These are phyloP conservation scores for Phortica okadai DNA, from an alignment of 2,888 invertebrate species.

Conservation along the genomic window DNA sequence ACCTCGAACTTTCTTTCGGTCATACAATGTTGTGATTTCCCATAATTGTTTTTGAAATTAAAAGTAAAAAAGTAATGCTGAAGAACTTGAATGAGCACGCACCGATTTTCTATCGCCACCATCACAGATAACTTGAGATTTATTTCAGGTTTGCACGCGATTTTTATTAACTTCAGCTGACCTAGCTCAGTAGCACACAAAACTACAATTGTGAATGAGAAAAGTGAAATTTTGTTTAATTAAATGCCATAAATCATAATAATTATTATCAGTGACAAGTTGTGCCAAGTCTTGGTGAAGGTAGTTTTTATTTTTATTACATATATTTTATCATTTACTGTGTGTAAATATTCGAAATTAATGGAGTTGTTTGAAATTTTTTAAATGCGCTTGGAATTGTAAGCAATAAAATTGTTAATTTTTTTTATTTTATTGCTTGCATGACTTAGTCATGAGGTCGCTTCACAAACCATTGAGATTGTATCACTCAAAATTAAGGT, in stretches of 20 bases:
- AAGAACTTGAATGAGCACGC: background rate
- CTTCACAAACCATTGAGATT: constrained; percentile 13
- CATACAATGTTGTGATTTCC: background rate
- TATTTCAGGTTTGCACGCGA: background rate
- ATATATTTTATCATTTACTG: background rate
- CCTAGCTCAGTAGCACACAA: background rate
- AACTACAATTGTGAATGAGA: background rate
- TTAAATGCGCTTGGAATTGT: too few species aligned
- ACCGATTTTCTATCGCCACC: background rate
- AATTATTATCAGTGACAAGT: constrained; percentile 14
- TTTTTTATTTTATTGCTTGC: background rate
- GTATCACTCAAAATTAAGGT: background rate
- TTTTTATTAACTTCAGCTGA: background rate
- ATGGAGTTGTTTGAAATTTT: background rate
- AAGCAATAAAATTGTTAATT: too few species aligned
- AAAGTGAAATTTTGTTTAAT: constrained; percentile 19
- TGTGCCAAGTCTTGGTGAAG: background rate
- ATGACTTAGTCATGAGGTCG: constrained; percentile 11
- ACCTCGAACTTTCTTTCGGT: constrained; percentile 4
- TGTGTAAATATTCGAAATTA: background rate
- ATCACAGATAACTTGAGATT: background rate
- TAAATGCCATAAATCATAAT: background rate
- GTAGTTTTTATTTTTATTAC: background rate
- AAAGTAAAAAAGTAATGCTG: background rate
- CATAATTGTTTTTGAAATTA: constrained; percentile 13